Evolutionary conservation across 2,113 vertebrate genomes (phyloP).

Genomic region (Psophia crepitans): DNA sequence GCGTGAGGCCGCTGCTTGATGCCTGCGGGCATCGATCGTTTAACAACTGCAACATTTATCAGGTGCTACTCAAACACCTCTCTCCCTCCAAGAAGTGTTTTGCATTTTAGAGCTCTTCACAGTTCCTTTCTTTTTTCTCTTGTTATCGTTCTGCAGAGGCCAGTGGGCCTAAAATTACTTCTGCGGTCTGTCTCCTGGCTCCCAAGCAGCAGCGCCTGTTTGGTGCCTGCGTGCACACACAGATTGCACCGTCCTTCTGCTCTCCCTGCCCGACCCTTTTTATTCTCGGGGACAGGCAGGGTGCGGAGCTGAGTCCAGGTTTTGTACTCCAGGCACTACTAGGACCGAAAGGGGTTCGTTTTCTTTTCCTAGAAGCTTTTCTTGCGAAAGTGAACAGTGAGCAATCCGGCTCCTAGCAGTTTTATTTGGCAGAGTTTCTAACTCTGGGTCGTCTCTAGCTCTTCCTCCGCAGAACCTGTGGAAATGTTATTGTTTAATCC

Average conservation of each 20-base stretch:
- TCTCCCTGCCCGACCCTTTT: background rate
- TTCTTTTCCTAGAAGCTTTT: background rate
- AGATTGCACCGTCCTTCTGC: background rate
- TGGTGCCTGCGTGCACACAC: background rate
- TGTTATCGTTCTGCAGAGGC: background rate
- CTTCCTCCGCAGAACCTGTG: background rate
- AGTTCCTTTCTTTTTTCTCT: background rate
- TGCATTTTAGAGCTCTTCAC: background rate
- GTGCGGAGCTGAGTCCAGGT: background rate
- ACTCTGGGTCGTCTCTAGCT: background rate
- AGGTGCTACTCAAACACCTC: background rate
- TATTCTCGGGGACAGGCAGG: background rate
- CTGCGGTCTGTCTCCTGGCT: background rate
- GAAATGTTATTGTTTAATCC: background rate
- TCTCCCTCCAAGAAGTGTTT: background rate
- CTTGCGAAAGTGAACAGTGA: background rate
- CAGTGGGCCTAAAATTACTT: background rate
- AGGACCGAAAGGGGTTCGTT: background rate
- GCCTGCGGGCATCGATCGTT: background rate
- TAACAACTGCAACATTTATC: background rate
- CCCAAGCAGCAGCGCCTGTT: background rate
- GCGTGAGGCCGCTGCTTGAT: accelerated
- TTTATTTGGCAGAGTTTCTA: background rate
- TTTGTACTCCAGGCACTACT: background rate
- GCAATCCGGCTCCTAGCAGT: background rate